These are phyloP conservation scores for Trematomus bernacchii DNA, from an alignment of 2,797 vertebrate genomes.

Conservation along the genomic window DNA sequence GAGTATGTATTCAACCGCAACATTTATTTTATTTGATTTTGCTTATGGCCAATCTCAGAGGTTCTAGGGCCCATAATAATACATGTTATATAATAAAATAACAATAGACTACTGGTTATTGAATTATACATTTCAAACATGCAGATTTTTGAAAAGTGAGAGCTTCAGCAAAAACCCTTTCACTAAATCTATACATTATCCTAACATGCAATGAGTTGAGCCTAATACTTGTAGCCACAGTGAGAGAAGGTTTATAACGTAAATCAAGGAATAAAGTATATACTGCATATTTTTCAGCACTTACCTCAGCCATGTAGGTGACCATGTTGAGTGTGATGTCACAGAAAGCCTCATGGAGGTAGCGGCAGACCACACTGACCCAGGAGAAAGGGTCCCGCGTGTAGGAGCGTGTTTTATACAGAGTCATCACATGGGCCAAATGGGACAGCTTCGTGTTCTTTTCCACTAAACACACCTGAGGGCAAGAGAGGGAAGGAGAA, in stretches of 20 bases:
- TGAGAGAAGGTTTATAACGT: neutral
- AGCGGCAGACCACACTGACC: conserved; percentile 98
- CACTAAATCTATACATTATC: neutral
- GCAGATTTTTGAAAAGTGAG: neutral
- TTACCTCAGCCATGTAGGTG: conserved; percentile 96
- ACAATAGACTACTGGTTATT: neutral
- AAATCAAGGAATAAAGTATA: neutral
- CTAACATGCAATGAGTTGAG: neutral
- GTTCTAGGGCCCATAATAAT: neutral
- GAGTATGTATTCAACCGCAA: neutral
- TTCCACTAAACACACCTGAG: conserved; percentile 95
- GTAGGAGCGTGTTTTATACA: conserved; percentile 98
- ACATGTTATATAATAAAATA: too few species aligned
- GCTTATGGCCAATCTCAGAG: neutral
- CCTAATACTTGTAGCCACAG: neutral
- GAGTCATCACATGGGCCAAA: conserved; percentile 97
- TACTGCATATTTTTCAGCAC: conserved; percentile 1
- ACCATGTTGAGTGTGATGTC: conserved; percentile 97
- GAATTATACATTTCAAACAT: neutral
- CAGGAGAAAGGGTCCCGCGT: conserved; percentile 96
- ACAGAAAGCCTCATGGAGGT: conserved; percentile 96
- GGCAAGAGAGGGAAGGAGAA: neutral
- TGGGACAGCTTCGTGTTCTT: conserved; percentile 97
- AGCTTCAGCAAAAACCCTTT: neutral
- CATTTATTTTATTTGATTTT: neutral